A percentile compares a stretch with the other conserved stretches of the same genome.
phyloP scores from a whole-genome alignment of 2,113 vertebrate genomes.

The Nothocercus nigrocapillus region DNA sequence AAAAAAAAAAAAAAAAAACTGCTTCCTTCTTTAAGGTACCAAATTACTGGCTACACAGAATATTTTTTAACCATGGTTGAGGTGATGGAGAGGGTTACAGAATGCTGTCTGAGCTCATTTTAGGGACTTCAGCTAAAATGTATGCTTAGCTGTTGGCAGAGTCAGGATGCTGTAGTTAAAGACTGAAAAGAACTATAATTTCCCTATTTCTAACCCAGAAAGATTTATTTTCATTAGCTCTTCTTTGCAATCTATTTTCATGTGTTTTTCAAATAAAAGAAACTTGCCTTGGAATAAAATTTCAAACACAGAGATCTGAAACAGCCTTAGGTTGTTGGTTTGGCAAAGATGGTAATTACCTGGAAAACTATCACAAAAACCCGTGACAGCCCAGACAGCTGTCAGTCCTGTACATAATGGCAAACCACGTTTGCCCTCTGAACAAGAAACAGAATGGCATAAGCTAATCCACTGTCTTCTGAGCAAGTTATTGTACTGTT shows the following conservation, averaged over 20 bases:
- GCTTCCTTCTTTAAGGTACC: neutral
- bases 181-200: neutral
- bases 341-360: neutral
- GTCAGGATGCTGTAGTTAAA: neutral
- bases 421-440: neutral
- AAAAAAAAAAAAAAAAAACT: neutral
- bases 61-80: neutral
- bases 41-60: constrained; percentile 20
- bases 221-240: neutral
- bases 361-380: neutral
- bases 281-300: neutral
- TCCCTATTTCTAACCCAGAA: neutral
- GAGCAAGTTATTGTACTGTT: neutral
- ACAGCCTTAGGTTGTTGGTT: neutral
- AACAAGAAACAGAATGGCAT: accelerated
- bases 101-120: neutral
- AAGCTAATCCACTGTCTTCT: neutral
- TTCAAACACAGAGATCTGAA: neutral
- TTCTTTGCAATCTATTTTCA: neutral
- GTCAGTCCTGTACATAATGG: neutral
- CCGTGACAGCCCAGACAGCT: neutral
- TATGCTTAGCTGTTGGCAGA: neutral
- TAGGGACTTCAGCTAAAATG: neutral
- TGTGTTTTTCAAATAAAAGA: neutral
- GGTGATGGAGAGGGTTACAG: neutral